These are phyloP conservation scores for Mormyrus lacerda DNA, from an alignment of 2,113 vertebrate species.

Conservation along the genomic window DNA sequence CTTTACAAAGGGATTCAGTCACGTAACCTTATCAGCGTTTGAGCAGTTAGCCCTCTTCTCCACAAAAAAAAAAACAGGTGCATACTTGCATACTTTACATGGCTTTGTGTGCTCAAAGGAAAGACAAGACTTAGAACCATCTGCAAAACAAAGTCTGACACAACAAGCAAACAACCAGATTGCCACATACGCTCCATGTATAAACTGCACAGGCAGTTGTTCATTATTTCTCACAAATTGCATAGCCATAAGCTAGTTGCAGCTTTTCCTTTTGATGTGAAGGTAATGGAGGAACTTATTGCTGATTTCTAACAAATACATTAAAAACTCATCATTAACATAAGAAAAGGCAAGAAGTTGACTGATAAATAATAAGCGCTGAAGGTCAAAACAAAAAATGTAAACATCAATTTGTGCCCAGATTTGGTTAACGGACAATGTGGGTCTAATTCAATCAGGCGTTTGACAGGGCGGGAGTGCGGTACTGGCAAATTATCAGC, in stretches of 20 bases:
- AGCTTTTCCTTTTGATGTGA: neutral
- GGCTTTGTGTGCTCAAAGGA: neutral
- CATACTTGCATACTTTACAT: neutral
- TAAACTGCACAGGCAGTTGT: slow-evolving; percentile 33
- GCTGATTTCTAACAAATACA: neutral
- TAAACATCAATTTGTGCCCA: slow-evolving; percentile 14
- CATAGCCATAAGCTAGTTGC: slow-evolving; percentile 45
- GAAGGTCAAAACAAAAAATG: neutral
- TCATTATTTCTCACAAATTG: slow-evolving; percentile 52
- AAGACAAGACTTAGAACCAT: neutral
- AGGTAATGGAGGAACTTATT: neutral
- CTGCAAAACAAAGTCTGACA: slow-evolving; percentile 7
- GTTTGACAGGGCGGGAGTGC: neutral
- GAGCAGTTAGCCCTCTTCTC: neutral
- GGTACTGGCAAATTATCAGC: neutral
- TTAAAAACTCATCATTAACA: neutral
- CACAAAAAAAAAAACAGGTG: neutral
- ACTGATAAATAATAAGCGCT: slow-evolving; percentile 26
- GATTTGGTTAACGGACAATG: slow-evolving; percentile 21
- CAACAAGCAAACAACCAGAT: slow-evolving; percentile 12
- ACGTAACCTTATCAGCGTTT: neutral
- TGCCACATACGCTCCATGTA: slow-evolving; percentile 23
- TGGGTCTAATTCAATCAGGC: slow-evolving; percentile 17
- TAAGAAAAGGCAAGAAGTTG: neutral
- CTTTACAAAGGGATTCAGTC: neutral